Evolutionary conservation across 2,888 invertebrate species (phyloP), one percentile per base, ranked within the genome.

Genomic region (Aleiodes leptofemur): DNA sequence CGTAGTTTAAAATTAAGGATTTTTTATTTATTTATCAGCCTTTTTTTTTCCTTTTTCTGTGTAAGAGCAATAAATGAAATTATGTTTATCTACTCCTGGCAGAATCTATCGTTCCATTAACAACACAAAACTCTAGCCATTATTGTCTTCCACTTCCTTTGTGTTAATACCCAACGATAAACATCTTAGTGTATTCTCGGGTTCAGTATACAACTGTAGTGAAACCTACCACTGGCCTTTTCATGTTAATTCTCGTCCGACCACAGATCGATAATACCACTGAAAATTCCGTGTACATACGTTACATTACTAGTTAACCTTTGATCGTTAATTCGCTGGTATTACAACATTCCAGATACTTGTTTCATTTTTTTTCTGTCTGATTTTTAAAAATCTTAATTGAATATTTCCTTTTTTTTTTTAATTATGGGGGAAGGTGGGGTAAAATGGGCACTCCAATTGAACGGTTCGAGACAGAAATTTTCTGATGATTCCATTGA

Each of bases 231-330:
- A 51, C 43, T 31, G 66, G 23, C n/a, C 73, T 29, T 57, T 43
- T 48, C 50, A 72, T 66, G 66, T 53, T 59, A 57, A 73, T 68
- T 73, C 43, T 43, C 68, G 56, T 56, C 57, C 48, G 50, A 57
- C 73, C 73, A 34, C 68, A 73, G 68, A 31, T 73, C 66, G 66
- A 73, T 73, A 73, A 56, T 43, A 72, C 72, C 55, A 72, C 72
- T 72, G 53, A 51, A 5, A 38, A 16, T 68, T 56, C 56, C 51
- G 9, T 50, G 68, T 68, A 43, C 11, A 51, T 68, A 68, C 31
- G 6, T 50, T 31, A 31, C 7, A 13, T 68, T 31, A 51, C 68
- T 50, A n/a, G 31, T 51, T 13, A 43, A 59, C 53, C 8, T 50
- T 48, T 38, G 23, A 38, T 71, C 66, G 56, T 57, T 71, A 66